phyloP scores from a whole-genome alignment of 2,797 vertebrate species.

The Pipistrellus pygmaeus region DNA sequence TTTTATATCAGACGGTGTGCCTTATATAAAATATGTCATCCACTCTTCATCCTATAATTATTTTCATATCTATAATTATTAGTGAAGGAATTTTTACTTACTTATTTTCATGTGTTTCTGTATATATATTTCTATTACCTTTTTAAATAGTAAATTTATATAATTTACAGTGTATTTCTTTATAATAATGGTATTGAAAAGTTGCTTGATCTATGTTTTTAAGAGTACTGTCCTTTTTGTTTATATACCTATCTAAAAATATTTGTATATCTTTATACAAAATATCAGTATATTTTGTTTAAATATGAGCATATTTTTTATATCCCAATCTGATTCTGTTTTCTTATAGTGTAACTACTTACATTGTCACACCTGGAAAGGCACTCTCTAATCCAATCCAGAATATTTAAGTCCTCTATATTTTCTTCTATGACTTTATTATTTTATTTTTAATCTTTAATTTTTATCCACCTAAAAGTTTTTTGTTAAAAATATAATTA shows the following conservation, averaged over 20 bases:
- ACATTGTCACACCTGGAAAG: not conserved
- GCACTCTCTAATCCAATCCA: not conserved
- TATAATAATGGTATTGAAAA: constrained; percentile 4
- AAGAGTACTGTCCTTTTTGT: not conserved
- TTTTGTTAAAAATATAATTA: not conserved
- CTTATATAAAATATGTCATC: not conserved
- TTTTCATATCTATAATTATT: not conserved
- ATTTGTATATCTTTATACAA: not conserved
- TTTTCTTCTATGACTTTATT: constrained; percentile 19
- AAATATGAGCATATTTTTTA: not conserved
- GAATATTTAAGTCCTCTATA: not conserved
- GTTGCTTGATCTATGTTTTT: not conserved
- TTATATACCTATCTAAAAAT: constrained; percentile 28
- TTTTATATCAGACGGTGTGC: not conserved
- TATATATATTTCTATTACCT: not conserved
- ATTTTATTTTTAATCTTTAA: not conserved
- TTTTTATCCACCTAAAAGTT: not conserved
- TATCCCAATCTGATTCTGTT: not conserved
- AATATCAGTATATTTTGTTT: not conserved
- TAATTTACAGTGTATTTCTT: not conserved
- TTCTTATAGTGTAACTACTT: not conserved
- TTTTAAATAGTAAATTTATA: not conserved
- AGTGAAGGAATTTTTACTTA: not conserved
- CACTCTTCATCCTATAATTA: not conserved
- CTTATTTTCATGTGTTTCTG: not conserved